Evolutionary conservation across 2,888 invertebrate species (phyloP).

Genomic region (Lasiommata megera): DNA sequence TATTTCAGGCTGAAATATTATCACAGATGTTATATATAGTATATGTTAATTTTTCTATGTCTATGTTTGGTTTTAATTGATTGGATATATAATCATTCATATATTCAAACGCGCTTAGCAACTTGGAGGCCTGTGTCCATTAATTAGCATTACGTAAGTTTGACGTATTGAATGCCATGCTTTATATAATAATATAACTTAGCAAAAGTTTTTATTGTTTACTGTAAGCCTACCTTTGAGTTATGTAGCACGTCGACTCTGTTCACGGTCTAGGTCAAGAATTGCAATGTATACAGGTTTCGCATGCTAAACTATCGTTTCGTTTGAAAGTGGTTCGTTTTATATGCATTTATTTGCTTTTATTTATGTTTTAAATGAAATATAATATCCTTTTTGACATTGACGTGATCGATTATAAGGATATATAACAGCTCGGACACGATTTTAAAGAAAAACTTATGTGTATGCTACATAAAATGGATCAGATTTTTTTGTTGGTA

Average conservation of each 20-base stretch:
- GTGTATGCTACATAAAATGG: neutral
- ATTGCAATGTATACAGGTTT: neutral
- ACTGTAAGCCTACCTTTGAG: neutral
- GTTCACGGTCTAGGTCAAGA: constrained; percentile 3
- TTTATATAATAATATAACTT: too few relatives aligned
- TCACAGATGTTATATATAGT: too few relatives aligned
- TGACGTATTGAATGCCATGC: too few relatives aligned
- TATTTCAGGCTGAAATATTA: too few relatives aligned
- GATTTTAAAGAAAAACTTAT: neutral
- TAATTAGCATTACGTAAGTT: too few relatives aligned
- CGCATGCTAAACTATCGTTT: neutral
- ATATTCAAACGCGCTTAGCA: too few relatives aligned
- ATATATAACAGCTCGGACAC: neutral
- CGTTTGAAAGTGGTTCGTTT: neutral
- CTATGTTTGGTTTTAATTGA: too few relatives aligned
- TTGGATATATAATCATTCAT: too few relatives aligned
- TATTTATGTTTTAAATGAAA: neutral
- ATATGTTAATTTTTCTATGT: too few relatives aligned
- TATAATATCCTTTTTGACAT: neutral
- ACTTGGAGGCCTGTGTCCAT: too few relatives aligned
- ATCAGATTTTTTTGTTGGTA: neutral
- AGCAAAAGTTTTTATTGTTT: too few relatives aligned
- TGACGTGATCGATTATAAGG: neutral
- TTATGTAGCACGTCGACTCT: neutral
- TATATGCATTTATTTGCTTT: neutral